Evolutionary conservation across 2,888 invertebrate species (phyloP), one percentile per base, ranked within the genome.

Genomic region (Cistogaster globosa): DNA sequence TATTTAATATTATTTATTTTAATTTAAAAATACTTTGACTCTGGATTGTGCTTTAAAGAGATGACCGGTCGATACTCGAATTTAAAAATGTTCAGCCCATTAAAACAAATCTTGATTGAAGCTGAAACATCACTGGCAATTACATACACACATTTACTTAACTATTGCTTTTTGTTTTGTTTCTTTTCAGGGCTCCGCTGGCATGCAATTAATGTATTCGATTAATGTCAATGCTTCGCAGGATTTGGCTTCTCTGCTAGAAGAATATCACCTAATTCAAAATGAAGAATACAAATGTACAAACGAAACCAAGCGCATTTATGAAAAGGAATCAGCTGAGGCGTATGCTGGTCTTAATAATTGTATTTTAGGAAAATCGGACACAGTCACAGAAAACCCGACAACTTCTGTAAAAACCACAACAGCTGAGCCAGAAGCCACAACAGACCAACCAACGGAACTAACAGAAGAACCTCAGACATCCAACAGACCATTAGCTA

Each of bases 201-300:
- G 51, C 26, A 45, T 57, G n/a, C 87, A 87, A 65, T 26, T 63
- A 0, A 87, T 91, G 87, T 91, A 88, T 55, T 14, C 22, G 4
- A 87, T 89, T 26, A 88, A 89, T 0, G 87, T 87, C 6, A 75
- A 90, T 69, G 86, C 90, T 0, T 72, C 88, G 0, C 87, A 86
- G 38, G 18, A 87, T 20, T 77, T 88, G 75, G 85, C 87, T 1
- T 1, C 57, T 0, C 84, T 89, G 0, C 6, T 36, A 2, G 89
- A 89, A 72, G n/a, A 74, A 6, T 75, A 69, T 8, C 88, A 86
- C 5, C 11, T 77, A 2, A 88, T 91, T 57, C 2, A 87, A 0
- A 58, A 22, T 5, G 18, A 60, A 0, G n/a, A 85, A 57, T 71
- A 79, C 16, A 69, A 11, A 0, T 91, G 91, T 74, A 87, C 88